Conservation (phyloP, 2,888 invertebrate species). For the Melinopterus prodromus region DNA sequence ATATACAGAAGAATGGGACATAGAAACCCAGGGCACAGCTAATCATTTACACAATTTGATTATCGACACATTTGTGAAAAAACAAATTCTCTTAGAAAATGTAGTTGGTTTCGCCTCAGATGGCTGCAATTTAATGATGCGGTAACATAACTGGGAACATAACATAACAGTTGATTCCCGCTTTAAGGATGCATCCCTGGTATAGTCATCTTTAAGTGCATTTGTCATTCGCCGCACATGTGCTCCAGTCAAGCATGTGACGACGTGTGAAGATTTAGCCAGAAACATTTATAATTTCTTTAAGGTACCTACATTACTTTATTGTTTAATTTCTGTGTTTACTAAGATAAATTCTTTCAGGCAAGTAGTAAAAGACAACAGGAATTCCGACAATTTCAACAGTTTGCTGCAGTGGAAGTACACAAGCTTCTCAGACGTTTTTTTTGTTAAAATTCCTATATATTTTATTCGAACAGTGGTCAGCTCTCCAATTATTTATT, state of each 20-base stretch:
- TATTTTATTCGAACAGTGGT: conserved; percentile 8
- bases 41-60: conserved; percentile 29
- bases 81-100: conserved; percentile 47
- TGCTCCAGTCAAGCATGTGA: conserved; percentile 51
- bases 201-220: conserved; percentile 50
- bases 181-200: conserved; percentile 47
- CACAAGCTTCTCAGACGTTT: neutral
- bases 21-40: neutral
- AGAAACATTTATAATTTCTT: conserved; percentile 11
- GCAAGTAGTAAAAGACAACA: conserved; percentile 10
- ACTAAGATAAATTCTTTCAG: conserved; percentile 5
- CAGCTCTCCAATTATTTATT: conserved; percentile 9
- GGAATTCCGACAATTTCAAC: conserved; percentile 8
- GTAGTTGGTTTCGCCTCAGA: conserved; percentile 53
- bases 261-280: conserved; percentile 49
- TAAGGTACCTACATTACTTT: neutral
- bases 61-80: conserved; percentile 18
- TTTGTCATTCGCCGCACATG: conserved; percentile 53
- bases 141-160: conserved; percentile 49
- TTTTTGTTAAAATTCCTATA: too few relatives aligned
- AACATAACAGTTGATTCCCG: conserved; percentile 49
- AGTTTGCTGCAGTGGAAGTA: conserved; percentile 1
- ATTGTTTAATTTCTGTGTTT: neutral
- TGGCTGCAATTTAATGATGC: conserved; percentile 53
- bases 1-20: neutral